phyloP scores from a whole-genome alignment of 2,113 vertebrate genomes.

The Tragelaphus buxtoni region DNA sequence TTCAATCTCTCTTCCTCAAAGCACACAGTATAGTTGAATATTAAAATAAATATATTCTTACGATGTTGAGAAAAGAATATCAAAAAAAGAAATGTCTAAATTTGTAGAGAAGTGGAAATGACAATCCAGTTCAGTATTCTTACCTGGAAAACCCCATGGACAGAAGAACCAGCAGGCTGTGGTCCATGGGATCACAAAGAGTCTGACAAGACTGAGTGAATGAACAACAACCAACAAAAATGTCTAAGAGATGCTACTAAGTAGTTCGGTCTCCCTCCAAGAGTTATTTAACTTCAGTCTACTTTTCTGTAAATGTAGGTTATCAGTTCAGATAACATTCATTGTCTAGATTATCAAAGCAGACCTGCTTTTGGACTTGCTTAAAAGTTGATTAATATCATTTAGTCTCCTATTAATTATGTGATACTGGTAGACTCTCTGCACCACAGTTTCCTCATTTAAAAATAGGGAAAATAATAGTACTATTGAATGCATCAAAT shows the following conservation, averaged over 20 bases:
- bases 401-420: background rate
- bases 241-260: background rate
- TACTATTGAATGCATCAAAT: background rate
- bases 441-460: background rate
- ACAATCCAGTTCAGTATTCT: background rate
- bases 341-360: background rate
- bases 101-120: background rate
- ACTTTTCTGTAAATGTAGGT: background rate
- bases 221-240: background rate
- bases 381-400: background rate
- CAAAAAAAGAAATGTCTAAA: background rate
- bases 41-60: background rate
- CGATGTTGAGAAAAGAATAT: background rate
- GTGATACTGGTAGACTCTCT: background rate
- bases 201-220: background rate
- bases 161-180: background rate
- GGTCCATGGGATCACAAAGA: background rate
- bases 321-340: background rate
- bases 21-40: background rate
- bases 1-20: background rate
- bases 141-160: background rate
- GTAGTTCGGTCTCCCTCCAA: background rate
- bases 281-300: background rate
- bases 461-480: background rate
- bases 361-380: background rate